A percentile compares a stretch with the other conserved stretches of the same genome.
phyloP scores from a whole-genome alignment of 2,888 invertebrate species.

The Thymelicus acteon region DNA sequence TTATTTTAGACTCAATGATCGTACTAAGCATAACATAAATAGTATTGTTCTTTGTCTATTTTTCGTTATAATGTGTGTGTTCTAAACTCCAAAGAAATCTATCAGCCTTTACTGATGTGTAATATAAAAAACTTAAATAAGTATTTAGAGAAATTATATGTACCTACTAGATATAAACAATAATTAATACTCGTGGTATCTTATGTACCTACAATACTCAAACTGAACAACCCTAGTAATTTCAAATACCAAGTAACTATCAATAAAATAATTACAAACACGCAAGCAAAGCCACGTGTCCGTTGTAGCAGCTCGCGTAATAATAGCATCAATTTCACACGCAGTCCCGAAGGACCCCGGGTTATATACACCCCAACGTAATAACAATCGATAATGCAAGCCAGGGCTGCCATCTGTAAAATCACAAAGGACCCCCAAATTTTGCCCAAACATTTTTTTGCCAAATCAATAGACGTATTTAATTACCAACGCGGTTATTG shows the following conservation, averaged over 20 bases:
- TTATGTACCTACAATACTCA: neutral
- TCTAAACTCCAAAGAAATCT: too few relatives aligned
- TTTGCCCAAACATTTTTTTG: constrained; percentile 24
- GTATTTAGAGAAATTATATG: too few relatives aligned
- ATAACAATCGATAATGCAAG: constrained; percentile 40
- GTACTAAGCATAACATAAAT: too few relatives aligned
- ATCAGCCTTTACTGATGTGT: too few relatives aligned
- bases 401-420: constrained; percentile 31
- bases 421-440: constrained; percentile 32
- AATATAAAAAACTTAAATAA: too few relatives aligned
- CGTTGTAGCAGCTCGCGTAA: constrained; percentile 47
- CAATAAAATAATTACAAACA: constrained; percentile 41
- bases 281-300: constrained; percentile 41
- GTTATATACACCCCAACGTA: constrained; percentile 46
- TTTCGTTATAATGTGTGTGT: too few relatives aligned
- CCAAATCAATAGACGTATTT: constrained; percentile 19
- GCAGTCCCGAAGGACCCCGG: constrained; percentile 52
- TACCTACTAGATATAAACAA: too few relatives aligned
- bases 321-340: constrained; percentile 74
- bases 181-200: too few relatives aligned
- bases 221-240: constrained; percentile 6
- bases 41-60: too few relatives aligned
- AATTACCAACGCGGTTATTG: constrained; percentile 2
- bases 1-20: too few relatives aligned
- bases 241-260: constrained; percentile 16